Evolutionary conservation across 2,888 invertebrate species (phyloP), one percentile per base, ranked within the genome.

Genomic region (Blera fallax): DNA sequence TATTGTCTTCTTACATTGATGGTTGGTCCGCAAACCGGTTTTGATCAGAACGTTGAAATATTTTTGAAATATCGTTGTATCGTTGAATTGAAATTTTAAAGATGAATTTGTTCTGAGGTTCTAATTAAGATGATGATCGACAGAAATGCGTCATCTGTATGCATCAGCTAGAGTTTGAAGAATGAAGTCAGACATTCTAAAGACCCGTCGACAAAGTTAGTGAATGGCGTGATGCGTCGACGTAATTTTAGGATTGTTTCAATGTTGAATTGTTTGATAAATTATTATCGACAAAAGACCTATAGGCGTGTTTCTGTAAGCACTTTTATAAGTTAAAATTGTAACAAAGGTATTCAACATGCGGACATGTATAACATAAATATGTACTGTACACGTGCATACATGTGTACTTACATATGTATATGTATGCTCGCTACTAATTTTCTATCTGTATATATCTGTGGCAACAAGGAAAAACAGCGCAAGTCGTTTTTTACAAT

Each of bases 141-240:
- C n/a, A 29, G 14, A 5, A 16, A 37, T 65, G 65, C 14, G 67
- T 67, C 69, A 69, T 40, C 37, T 27, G 29, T 43, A 14, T 67
- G 37, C 67, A 60, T 37, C 7, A 60, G 27, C 14, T 40, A 14
- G 14, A 6, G 2, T 16, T 43, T 62, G 29, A 4, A 21, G 21
- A 45, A 18, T 70, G 56, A 70, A 58, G 56, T 70, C 45, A 58
- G 65, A 50, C 32, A 21, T 37, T 62, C 27, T 29, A 1, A 11
- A 27, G 14, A 48, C 16, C 8, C 34, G 7, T 3, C 7, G 21
- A 6, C 11, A 43, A 29, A 16, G 48, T 32, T 29, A 29, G 11
- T 11, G 8, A 32, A 29, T 16, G 0, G 10, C 0, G n/a, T n/a
- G n/a, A n/a, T n/a, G n/a, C n/a, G n/a, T n/a, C n/a, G n/a, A n/a